Percentiles rank a stretch among this genome's conserved stretches.
phyloP scores from a whole-genome alignment of 37 sponge, comb jelly and placozoan genomes.

The Eunapius fragilis region DNA sequence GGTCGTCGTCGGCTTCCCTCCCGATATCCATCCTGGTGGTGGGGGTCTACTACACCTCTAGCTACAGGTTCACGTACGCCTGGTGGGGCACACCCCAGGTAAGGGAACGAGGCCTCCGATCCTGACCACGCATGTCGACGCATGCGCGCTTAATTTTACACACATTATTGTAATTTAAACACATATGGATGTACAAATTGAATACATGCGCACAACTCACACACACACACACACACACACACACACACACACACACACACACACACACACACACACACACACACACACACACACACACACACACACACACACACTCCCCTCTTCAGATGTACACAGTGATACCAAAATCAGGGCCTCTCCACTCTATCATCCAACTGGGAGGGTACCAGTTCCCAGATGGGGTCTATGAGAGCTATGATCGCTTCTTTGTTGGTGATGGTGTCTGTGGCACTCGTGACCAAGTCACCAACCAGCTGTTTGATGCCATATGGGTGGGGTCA shows the following conservation, averaged over 20 bases:
- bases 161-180: too few species aligned
- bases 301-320: background rate
- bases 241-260: too few species aligned
- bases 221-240: too few species aligned
- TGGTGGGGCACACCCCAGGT: conserved; percentile 56
- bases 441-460: conserved; percentile 35
- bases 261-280: too few species aligned
- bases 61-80: conserved; percentile 10
- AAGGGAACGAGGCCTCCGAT: too few species aligned
- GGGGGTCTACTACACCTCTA: background rate
- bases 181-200: too few species aligned
- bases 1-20: background rate
- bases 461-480: conserved; percentile 32
- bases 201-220: too few species aligned
- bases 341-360: conserved; percentile 31
- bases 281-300: background rate
- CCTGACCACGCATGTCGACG: too few species aligned
- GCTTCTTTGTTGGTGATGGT: conserved; percentile 50
- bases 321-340: background rate
- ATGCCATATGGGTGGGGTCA: background rate
- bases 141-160: too few species aligned
- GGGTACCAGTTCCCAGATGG: conserved; percentile 8
- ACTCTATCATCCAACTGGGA: conserved; percentile 42
- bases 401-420: conserved; percentile 1
- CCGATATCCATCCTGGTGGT: background rate